phyloP scores from a whole-genome alignment of 2,888 invertebrate genomes.

The Cataglyphis livida region DNA sequence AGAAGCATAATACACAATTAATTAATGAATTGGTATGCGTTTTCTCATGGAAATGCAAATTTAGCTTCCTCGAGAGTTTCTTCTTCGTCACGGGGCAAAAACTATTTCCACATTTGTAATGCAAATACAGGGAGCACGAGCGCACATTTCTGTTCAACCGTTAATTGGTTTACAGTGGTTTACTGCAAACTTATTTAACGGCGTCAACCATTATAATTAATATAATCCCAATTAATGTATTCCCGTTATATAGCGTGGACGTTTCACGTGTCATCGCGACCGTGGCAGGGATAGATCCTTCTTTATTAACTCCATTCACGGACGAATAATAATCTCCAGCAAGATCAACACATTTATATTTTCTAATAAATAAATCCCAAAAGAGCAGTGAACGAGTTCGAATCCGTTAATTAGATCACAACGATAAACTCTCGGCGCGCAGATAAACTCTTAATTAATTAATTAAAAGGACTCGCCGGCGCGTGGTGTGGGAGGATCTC shows the following conservation, averaged over 20 bases:
- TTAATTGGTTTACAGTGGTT: constrained; percentile 39
- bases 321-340: constrained; percentile 30
- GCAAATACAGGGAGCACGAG: constrained; percentile 19
- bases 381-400: constrained; percentile 21
- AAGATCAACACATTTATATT: constrained; percentile 51
- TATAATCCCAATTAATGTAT: constrained; percentile 31
- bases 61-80: constrained; percentile 20
- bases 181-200: constrained; percentile 39
- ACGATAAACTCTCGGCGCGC: constrained; percentile 37
- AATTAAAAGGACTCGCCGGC: constrained; percentile 38
- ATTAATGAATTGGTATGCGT: constrained; percentile 9
- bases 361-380: constrained; percentile 49
- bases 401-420: constrained; percentile 51
- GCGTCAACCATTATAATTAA: constrained; percentile 21
- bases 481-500: neutral
- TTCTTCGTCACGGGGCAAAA: constrained; percentile 10
- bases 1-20: neutral
- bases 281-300: neutral
- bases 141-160: constrained; percentile 33
- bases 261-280: constrained; percentile 5
- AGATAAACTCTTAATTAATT: constrained; percentile 55
- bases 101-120: constrained; percentile 41
- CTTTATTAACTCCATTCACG: constrained; percentile 40
- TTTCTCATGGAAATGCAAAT: neutral
- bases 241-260: neutral